Percentiles rank a stretch among this genome's conserved stretches.
Evolutionary conservation across 2,113 vertebrate genomes (phyloP).

Genomic region (Protomyctophum bolini): DNA sequence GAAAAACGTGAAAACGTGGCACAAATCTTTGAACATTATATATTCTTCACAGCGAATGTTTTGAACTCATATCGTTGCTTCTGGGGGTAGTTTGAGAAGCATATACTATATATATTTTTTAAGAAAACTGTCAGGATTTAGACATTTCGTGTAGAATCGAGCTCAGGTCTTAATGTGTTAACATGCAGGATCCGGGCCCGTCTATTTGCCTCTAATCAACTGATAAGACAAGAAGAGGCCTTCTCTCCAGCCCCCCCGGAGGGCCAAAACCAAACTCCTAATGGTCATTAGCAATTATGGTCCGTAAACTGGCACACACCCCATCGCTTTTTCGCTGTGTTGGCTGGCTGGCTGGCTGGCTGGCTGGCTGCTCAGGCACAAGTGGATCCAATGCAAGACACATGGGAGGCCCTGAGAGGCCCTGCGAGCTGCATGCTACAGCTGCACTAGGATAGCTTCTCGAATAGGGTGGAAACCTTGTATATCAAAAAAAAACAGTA

Average conservation of each 20-base stretch:
- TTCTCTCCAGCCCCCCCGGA: slow-evolving; percentile 74
- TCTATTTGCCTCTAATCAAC: slow-evolving; percentile 82
- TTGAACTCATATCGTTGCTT: too few species aligned
- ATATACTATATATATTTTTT: too few species aligned
- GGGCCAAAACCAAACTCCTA: slow-evolving; percentile 79
- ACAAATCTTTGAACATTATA: too few species aligned
- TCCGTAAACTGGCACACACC: slow-evolving; percentile 70
- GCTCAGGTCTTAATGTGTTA: too few species aligned
- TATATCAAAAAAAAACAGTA: too few species aligned
- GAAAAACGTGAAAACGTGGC: too few species aligned
- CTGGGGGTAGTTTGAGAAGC: too few species aligned
- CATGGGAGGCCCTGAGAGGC: slow-evolving; percentile 31
- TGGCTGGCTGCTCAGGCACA: slow-evolving; percentile 27
- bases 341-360: too few species aligned
- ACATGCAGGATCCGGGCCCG: slow-evolving; percentile 77
- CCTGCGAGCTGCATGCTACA: slow-evolving; percentile 23
- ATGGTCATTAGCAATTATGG: slow-evolving; percentile 85
- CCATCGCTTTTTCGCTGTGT: slow-evolving; percentile 54
- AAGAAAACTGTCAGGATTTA: too few species aligned
- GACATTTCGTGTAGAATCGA: too few species aligned
- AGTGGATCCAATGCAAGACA: slow-evolving; percentile 36
- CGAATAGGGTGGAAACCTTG: too few species aligned
- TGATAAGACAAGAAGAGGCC: slow-evolving; percentile 78
- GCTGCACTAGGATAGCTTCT: slow-evolving; percentile 6
- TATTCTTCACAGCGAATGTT: too few species aligned